Base-by-base conservation (phyloP, 2,888 invertebrate species). In the Campoplex nolae region DNA sequence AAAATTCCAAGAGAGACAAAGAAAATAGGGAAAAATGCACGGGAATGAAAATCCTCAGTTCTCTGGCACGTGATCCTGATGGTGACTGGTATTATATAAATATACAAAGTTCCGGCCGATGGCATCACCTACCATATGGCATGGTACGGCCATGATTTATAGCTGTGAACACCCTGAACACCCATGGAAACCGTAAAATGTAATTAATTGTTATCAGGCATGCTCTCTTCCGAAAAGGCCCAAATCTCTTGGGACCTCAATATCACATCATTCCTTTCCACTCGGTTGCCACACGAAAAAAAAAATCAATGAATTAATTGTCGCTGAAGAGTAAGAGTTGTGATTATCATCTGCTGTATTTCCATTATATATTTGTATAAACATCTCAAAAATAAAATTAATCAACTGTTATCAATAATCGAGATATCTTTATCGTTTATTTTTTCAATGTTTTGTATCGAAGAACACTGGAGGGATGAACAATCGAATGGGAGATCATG, bases 121-220 rank as follows among this genome's bases (percentile, higher is more conserved):
- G 76, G 81, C 68, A 78, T 84, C 51, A 51, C 78, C 54, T 35
- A 87, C 92, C 93, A 93, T 93, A 93, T 92, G 93, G 91, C 89
- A 86, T 85, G 84, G 77, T 79, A 75, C 56, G 73, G 83, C 90
- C 83, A 93, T 93, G 93, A 93, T 93, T 93, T 92, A 92, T 92
- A 89, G 88, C 86, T 38, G 23, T 23, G 71, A 77, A 71, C 67
- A 88, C 84, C 87, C 89, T 76, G 54, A 65, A 76, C 76, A 83
- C 86, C 88, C 83, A 75, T 87, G 35, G 89, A 85, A 88, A 85
- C 89, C 90, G 86, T 90, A 89, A 90, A 92, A 92, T 91, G 91
- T 91, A 90, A 90, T 92, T 92, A 92, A 92, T 92, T 92, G 90
- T 82, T 35, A 74, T 88, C 84, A 9, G 58, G 1, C 35, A 16